Conservation (phyloP, 1,140 invertebrate genomes). For the Belonocnema kinseyi region DNA sequence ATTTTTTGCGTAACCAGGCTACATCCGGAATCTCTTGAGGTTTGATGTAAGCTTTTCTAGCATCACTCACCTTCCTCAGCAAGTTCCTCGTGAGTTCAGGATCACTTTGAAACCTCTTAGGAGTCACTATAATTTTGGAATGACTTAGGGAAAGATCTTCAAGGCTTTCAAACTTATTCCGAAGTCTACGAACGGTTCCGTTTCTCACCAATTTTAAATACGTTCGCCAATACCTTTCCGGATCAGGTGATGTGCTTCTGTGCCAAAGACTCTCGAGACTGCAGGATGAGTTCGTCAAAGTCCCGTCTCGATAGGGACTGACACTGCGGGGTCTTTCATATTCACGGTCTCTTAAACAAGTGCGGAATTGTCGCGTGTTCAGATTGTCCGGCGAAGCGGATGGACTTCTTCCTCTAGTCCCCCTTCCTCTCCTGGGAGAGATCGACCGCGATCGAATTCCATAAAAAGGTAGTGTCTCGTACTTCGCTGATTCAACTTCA, state of each 20-base stretch:
- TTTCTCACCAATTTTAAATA: constrained; percentile 82
- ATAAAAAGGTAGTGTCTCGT: constrained; percentile 45
- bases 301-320: constrained; percentile 67
- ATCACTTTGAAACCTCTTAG: constrained; percentile 84
- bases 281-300: constrained; percentile 72
- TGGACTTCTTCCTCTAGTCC: constrained; percentile 59
- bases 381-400: constrained; percentile 63
- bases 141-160: constrained; percentile 71
- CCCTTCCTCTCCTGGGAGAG: constrained; percentile 55
- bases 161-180: constrained; percentile 84
- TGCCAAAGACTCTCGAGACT: constrained; percentile 81
- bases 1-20: constrained; percentile 78
- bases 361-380: constrained; percentile 58
- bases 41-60: constrained; percentile 70
- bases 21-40: constrained; percentile 80
- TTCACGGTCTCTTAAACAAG: constrained; percentile 63
- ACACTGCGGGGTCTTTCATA: constrained; percentile 66
- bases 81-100: constrained; percentile 82
- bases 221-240: constrained; percentile 82
- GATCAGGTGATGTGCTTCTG: constrained; percentile 82
- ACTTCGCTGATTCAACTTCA: constrained; percentile 76
- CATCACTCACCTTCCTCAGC: constrained; percentile 71
- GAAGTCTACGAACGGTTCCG: constrained; percentile 85
- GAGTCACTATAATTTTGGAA: constrained; percentile 56
- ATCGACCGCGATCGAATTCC: constrained; percentile 56